These are phyloP conservation scores for Harpalus rubripes DNA, from an alignment of 2,888 invertebrate species.

Conservation along the genomic window DNA sequence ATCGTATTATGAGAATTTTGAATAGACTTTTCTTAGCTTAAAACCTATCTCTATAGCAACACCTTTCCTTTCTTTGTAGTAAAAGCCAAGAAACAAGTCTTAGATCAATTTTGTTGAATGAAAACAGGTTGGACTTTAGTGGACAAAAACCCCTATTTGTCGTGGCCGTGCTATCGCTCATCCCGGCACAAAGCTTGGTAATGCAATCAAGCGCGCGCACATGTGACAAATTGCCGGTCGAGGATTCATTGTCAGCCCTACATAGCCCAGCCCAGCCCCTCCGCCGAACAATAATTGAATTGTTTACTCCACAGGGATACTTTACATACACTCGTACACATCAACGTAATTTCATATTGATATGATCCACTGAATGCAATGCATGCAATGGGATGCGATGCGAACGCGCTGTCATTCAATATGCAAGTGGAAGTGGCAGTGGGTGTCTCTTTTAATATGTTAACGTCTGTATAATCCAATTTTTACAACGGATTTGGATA, in stretches of 20 bases:
- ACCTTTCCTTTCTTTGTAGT: neutral
- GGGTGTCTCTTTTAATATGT: no score
- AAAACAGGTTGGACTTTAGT: neutral
- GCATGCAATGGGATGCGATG: no score
- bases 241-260: no score
- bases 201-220: constrained; percentile 16
- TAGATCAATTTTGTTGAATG: neutral
- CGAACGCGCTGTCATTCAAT: no score
- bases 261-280: neutral
- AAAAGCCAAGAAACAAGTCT: neutral
- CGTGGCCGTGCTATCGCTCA: neutral
- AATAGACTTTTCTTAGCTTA: neutral
- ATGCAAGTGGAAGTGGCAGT: no score
- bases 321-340: neutral
- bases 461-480: no score
- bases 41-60: neutral
- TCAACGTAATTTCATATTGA: no score
- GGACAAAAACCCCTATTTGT: neutral
- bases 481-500: no score
- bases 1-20: no score
- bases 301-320: neutral
- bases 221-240: constrained; percentile 8
- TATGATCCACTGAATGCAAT: no score
- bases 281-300: neutral
- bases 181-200: neutral